phyloP scores from a whole-genome alignment of 2,888 invertebrate species.

The Rhorus exstirpatorius region DNA sequence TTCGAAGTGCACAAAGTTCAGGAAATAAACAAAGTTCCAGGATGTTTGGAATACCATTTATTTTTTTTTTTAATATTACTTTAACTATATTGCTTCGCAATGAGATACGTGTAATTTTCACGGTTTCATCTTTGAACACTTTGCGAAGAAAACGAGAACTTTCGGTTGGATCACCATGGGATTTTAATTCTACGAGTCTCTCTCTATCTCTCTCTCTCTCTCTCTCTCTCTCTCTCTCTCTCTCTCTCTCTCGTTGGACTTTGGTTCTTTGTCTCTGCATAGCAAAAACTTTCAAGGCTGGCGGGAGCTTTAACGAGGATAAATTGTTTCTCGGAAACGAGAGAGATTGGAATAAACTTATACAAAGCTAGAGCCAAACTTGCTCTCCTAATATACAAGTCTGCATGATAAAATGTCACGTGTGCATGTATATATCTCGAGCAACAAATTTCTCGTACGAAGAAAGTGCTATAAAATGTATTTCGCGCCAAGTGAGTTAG shows the following conservation, averaged over 20 bases:
- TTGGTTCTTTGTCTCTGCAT: not conserved
- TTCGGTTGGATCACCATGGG: constrained; percentile 32
- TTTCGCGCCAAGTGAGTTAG: constrained; percentile 19
- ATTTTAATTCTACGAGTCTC: constrained; percentile 40
- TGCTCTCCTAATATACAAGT: constrained; percentile 11
- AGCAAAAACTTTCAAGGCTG: constrained; percentile 27
- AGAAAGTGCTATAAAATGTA: constrained; percentile 11
- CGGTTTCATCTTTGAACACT: constrained; percentile 16
- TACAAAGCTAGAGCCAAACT: constrained; percentile 32
- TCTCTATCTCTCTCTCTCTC: too few relatives aligned
- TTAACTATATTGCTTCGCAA: too few relatives aligned
- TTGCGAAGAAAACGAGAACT: constrained; percentile 21
- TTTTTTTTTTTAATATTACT: too few relatives aligned
- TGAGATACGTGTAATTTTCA: constrained; percentile 33
- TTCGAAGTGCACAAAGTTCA: too few relatives aligned
- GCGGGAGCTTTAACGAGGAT: constrained; percentile 44
- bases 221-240: too few relatives aligned
- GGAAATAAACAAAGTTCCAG: too few relatives aligned
- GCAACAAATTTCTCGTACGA: constrained; percentile 21
- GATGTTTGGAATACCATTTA: too few relatives aligned
- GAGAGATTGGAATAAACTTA: constrained; percentile 33
- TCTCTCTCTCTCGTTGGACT: constrained; percentile 14
- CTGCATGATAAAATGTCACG: not conserved
- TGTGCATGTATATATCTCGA: not conserved
- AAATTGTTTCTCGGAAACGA: constrained; percentile 48